These are phyloP conservation scores for Eulemur coronatus DNA, from an alignment of 2,797 vertebrate genomes.

Conservation along the genomic window DNA sequence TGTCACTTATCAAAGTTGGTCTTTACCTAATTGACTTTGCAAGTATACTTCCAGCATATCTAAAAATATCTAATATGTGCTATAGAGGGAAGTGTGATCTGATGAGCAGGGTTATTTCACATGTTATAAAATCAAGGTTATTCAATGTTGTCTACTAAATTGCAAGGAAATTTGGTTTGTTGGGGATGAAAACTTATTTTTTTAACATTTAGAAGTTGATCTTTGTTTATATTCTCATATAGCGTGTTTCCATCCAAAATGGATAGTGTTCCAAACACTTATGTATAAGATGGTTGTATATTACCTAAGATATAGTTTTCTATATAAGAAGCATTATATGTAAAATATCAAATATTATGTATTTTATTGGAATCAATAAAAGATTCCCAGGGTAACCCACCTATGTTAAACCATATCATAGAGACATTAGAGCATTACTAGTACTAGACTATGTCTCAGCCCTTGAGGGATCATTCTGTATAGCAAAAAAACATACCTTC, in stretches of 20 bases:
- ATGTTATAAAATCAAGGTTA: background rate
- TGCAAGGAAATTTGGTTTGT: background rate
- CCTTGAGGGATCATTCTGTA: background rate
- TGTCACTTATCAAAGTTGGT: background rate
- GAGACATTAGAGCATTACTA: background rate
- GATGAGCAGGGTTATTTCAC: background rate
- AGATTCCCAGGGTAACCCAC: background rate
- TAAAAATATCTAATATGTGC: background rate
- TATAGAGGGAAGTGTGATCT: background rate
- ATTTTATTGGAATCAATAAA: background rate
- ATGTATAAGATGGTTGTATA: background rate
- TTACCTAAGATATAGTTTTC: background rate
- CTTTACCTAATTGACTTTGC: slow-evolving; percentile 4
- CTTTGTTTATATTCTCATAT: background rate
- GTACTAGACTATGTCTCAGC: background rate
- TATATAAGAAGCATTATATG: background rate
- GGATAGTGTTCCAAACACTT: background rate
- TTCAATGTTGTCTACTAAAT: background rate
- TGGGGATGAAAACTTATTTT: background rate
- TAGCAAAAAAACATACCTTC: background rate
- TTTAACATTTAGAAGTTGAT: background rate
- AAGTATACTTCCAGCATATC: background rate
- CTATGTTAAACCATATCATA: background rate
- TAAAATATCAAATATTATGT: background rate
- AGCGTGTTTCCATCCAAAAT: background rate